Evolutionary conservation across 1,140 invertebrate species (phyloP).

Genomic region (Acromyrmex echinatior): DNA sequence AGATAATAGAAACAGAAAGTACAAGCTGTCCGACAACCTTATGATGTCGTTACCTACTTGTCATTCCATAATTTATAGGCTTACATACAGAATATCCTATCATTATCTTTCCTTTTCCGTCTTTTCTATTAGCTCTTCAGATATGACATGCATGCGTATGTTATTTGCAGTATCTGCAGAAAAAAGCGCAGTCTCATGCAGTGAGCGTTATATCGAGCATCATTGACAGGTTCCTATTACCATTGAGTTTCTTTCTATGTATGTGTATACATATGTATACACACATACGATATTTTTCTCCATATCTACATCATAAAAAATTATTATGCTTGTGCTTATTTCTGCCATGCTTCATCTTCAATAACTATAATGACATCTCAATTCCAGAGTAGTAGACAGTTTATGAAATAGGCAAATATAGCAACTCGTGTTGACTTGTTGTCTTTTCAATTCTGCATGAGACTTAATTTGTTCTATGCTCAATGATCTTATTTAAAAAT

Average conservation of each 20-base stretch:
- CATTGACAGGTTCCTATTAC: slow-evolving; percentile 30
- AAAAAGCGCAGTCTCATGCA: slow-evolving; percentile 29
- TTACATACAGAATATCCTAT: slow-evolving; percentile 3
- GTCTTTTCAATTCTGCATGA: background rate
- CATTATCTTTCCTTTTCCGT: slow-evolving; percentile 27
- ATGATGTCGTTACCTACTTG: slow-evolving; percentile 20
- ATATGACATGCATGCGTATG: slow-evolving; percentile 26
- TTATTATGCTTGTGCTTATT: background rate
- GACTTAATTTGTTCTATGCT: background rate
- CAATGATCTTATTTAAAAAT: background rate
- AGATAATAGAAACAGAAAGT: slow-evolving; percentile 18
- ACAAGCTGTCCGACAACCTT: slow-evolving; percentile 6
- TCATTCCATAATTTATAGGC: slow-evolving; percentile 32
- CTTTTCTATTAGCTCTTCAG: slow-evolving; percentile 39
- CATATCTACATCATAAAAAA: background rate
- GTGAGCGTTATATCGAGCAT: background rate
- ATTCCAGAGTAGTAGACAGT: background rate
- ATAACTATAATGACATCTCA: background rate
- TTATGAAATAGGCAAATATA: background rate
- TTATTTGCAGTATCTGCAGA: slow-evolving; percentile 16
- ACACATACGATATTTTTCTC: background rate
- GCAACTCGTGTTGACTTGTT: background rate
- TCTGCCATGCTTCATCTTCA: background rate
- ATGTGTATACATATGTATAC: background rate
- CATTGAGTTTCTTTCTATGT: background rate